Base-by-base conservation (phyloP, 1,140 invertebrate genomes). In the Cotesia typhae region DNA sequence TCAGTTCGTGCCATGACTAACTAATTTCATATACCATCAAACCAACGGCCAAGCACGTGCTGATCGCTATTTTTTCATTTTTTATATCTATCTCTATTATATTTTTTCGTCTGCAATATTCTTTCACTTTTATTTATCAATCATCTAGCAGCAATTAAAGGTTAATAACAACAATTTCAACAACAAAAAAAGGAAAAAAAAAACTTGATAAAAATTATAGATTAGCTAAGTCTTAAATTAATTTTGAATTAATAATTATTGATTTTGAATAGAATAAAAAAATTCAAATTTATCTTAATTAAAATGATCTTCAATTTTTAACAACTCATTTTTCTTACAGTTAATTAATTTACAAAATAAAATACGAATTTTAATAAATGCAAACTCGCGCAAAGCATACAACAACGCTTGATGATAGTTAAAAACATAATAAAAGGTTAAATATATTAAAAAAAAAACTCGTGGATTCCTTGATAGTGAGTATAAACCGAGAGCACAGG, bases 1-100 rank as follows among this genome's bases (percentile, higher is more conserved):
- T 63, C 70, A 64, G 61, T 52, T 71, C 70, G 63, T 71, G 70
- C 70, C 20, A 37, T 41, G 70, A 71, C 70, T 71, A 41, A 71
- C 70, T 71, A 71, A 71, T 71, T 66, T 64, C 35, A 47, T 47
- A 47, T 28, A 28, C 12, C 47, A 59, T 36, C 17, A 47, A 41
- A 17, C 20, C 12, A 53, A 64, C 20, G 47, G n/a, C 63, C 66
- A 6, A 51, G 59, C 70, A 57, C 10, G 47, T 36, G 35, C 51
- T 36, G 17, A 52, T 17, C 35, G 14, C 38, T 5, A 65, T 64
- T 64, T 28, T 28, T 37, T 14, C 14, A 60, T 37, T 7, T 57
- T 47, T 67, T 20, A n/a, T 55, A 14, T 55, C 12, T 55, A 14
- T 59, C 20, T 20, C 17, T 9, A 17, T 59, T 7, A 20, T 9